Evolutionary conservation across 2,797 vertebrate genomes (phyloP).

Genomic region (Valencia hispanica): DNA sequence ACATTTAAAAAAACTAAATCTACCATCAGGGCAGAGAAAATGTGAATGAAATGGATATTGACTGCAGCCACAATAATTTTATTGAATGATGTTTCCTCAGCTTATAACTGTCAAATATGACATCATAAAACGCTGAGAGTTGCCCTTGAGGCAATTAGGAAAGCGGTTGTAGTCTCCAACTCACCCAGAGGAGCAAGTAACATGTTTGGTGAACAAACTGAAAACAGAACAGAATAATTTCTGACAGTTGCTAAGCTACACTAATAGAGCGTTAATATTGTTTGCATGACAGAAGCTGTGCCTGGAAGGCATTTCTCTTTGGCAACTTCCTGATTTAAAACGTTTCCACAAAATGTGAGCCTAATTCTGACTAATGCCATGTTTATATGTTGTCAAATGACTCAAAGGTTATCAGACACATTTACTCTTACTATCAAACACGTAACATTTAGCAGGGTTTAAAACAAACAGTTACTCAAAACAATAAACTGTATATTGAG

Average conservation of each 20-base stretch:
- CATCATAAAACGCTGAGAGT: neutral
- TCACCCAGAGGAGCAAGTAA: neutral
- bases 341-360: neutral
- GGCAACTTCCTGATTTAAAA: slow-evolving; percentile 8
- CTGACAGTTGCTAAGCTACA: neutral
- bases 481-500: neutral
- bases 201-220: neutral
- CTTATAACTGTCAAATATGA: neutral
- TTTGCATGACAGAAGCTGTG: neutral
- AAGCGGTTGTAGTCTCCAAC: neutral
- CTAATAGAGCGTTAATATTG: neutral
- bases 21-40: neutral
- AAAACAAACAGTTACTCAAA: neutral
- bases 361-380: slow-evolving; percentile 1
- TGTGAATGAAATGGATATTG: neutral
- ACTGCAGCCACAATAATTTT: neutral
- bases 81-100: neutral
- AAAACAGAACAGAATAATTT: neutral
- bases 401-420: neutral
- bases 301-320: neutral
- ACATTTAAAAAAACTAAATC: neutral
- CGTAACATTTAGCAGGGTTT: neutral
- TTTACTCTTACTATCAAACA: neutral
- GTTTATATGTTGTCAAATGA: neutral
- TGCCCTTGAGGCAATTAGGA: neutral